Conservation (phyloP, 2,113 vertebrate genomes). For the crab-eating macaque (Macaca fascicularis) region T2T-MFA8v1.1 NC_088381.1:94693001-94693500, state of each 20-base stretch:
- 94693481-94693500: not conserved
- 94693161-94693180: conserved; percentile 17
- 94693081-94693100: conserved; percentile 68
- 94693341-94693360: not conserved
- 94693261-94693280: not conserved
- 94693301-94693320: not conserved
- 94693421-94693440: not conserved
- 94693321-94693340: not conserved
- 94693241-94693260: not conserved
- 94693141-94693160: conserved; percentile 52
- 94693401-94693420: not conserved
- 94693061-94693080: conserved; percentile 45
- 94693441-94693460: not conserved
- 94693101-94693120: conserved; percentile 64
- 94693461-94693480: not conserved
- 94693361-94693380: not conserved
- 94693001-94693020: conserved; percentile 69
- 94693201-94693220: not conserved
- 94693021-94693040: conserved; percentile 69
- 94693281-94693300: not conserved
- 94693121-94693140: conserved; percentile 45
- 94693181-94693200: not conserved
- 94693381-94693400: not conserved
- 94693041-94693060: conserved; percentile 66
- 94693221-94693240: not conserved